Base-by-base conservation (phyloP, 2,888 invertebrate genomes). In the Aquatica leii region DNA sequence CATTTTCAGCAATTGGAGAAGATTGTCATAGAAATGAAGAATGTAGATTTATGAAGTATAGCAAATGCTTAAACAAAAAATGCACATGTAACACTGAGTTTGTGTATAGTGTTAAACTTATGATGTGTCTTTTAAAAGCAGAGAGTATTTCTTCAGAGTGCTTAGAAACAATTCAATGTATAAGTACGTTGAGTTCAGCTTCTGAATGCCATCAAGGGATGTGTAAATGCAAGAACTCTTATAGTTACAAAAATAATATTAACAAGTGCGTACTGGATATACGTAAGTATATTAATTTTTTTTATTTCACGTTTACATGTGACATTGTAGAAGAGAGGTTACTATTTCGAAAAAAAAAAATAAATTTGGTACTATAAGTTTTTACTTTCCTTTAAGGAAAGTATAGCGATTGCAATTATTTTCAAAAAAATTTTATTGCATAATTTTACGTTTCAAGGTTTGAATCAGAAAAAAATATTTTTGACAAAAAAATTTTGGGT, bases 161-260 rank as follows among this genome's bases (percentile, higher is more conserved):
- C 62, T 57, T 64, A 6, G 76, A 76, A 48, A 66, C 73, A 34
- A 54, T 68, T 4, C 80, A 80, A 59, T 80, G 80, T 60, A 62
- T 51, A 2, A 41, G 43, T 18, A 61, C 66, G 2, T 62, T 77
- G 6, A 77, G 78, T 0, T 40, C 63, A 18, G 74, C 71, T 20
- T 68, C 73, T 1, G 40, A 61, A 14, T 79, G 79, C 59, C 56
- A 50, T 3, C 46, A 71, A 21, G 74, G 74, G 8, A 55, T 62
- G 14, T 79, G 79, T 59, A 63, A 60, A 6, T 79, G 79, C 55
- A 68, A 63, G 20, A 74, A 77, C 40, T 46, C 74, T 14, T 75
- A 72, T 53, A 71, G 76, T 40, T 69, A 72, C 17, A 75, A 76
- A 37, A 20, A 58, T 9, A 50, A 53, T 3, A 65, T 56, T 2